Evolutionary conservation across 2,888 invertebrate species (phyloP), one percentile per base, ranked within the genome.

Genomic region (Catocala fraxini): DNA sequence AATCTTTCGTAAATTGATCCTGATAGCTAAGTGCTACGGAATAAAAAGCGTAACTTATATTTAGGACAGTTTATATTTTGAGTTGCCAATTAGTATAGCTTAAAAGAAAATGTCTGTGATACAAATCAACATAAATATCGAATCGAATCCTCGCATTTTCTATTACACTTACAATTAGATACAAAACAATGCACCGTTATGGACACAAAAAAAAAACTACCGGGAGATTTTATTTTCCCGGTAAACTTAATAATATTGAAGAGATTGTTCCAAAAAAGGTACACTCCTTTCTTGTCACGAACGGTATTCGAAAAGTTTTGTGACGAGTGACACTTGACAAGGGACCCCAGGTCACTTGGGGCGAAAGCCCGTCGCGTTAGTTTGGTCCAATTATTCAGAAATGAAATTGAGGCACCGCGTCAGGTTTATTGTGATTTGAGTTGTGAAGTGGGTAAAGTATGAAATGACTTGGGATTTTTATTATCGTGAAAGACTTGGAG

Each of bases 291-390:
- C 10, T 10, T n/a, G 6, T 43, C 15, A 47, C 49, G 15, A 33
- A 51, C 15, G 41, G 58, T 57, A 45, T 55, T 47, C 34, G 0
- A 42, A 65, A 71, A 68, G 46, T 68, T 74, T 55, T 71, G 43
- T 68, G 54, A 75, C 55, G 42, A 63, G 51, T 65, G 68, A 51
- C 59, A 52, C 64, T 75, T 68, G 63, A 59, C 9, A 35, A 60
- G 45, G 48, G 43, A 33, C 12, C n/a, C 25, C 41, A 49, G 48
- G 53, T 49, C 59, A 35, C 13, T 48, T 43, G n/a, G 43, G 48
- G 25, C 13, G 47, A 45, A 46, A 12, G 51, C 35, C 11, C 46
- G 47, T 54, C 47, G 43, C 48, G 25, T 10, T 10, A 49, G 34
- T 34, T 34, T n/a, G 33, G 0, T 49, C 48, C 49, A 54, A 59